Evolutionary conservation across 2,888 invertebrate species (phyloP).

Genomic region (Selenia dentaria): DNA sequence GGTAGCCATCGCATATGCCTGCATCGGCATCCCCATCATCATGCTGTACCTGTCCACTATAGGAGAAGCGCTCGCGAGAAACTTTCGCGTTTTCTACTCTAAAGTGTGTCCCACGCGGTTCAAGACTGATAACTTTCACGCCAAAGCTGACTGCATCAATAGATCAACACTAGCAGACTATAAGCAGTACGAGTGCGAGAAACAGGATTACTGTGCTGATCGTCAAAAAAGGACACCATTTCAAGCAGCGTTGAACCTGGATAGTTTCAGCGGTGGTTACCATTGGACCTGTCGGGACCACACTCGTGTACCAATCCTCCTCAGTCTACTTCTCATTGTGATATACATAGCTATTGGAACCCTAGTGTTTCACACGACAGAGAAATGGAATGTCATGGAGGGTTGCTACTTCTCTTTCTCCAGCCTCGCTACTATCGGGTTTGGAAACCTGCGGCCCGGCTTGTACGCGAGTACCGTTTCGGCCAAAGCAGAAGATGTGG

Average conservation of each 20-base stretch:
- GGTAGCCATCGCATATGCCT: slow-evolving; percentile 93
- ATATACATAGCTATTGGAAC: slow-evolving; percentile 96
- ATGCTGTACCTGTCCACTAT: slow-evolving; percentile 94
- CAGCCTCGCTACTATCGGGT: slow-evolving; percentile 92
- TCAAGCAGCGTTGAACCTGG: slow-evolving; percentile 72
- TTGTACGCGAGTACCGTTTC: slow-evolving; percentile 76
- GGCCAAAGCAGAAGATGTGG: slow-evolving; percentile 84
- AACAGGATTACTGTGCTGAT: slow-evolving; percentile 44
- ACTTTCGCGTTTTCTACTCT: slow-evolving; percentile 89
- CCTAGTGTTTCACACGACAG: slow-evolving; percentile 94
- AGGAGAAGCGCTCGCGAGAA: slow-evolving; percentile 93
- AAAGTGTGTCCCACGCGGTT: slow-evolving; percentile 66
- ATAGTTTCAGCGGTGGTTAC: slow-evolving; percentile 63
- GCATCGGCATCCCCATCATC: slow-evolving; percentile 94
- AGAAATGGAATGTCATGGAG: slow-evolving; percentile 96
- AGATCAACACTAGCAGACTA: slow-evolving; percentile 41
- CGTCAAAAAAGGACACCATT: slow-evolving; percentile 64
- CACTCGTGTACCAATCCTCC: slow-evolving; percentile 93
- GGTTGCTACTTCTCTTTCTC: slow-evolving; percentile 93
- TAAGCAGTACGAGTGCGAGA: slow-evolving; percentile 49
- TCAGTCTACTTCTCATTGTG: slow-evolving; percentile 93
- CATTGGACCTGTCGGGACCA: slow-evolving; percentile 81
- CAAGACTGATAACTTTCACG: slow-evolving; percentile 46
- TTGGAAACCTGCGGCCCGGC: slow-evolving; percentile 91
- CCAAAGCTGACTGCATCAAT: slow-evolving; percentile 50